Evolutionary conservation across 2,888 invertebrate species (phyloP).

Genomic region (Arctia plantaginis): DNA sequence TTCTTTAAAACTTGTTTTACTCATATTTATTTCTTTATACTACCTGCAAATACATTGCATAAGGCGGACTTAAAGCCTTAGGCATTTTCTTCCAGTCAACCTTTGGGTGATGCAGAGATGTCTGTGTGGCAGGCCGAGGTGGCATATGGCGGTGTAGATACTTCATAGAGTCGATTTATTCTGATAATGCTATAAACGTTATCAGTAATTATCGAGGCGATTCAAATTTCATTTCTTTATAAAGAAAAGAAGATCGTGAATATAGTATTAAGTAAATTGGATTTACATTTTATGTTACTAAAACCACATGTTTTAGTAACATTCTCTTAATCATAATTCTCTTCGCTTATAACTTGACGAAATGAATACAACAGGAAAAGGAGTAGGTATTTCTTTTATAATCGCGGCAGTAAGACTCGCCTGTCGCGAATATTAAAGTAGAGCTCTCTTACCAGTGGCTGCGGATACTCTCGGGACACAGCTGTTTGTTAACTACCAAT

Average conservation of each 20-base stretch:
- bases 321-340: neutral
- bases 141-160: conserved; percentile 2
- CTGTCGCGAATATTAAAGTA: neutral
- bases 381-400: neutral
- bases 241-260: neutral
- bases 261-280: neutral
- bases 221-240: neutral
- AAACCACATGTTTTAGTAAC: too few relatives aligned
- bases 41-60: too few relatives aligned
- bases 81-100: too few relatives aligned
- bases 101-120: too few relatives aligned
- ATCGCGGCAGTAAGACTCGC: neutral
- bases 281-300: neutral
- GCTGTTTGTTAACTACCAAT: neutral
- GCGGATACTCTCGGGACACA: neutral
- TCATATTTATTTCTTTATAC: too few relatives aligned
- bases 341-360: neutral
- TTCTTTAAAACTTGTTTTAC: conserved; percentile 4
- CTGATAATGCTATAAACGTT: too few relatives aligned
- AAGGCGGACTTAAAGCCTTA: too few relatives aligned
- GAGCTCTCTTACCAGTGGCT: neutral
- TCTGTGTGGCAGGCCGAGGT: too few relatives aligned
- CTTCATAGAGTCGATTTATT: neutral
- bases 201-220: too few relatives aligned
- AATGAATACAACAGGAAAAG: neutral